Base-by-base conservation (phyloP, 1,140 invertebrate species). In the Polyergus mexicanus region DNA sequence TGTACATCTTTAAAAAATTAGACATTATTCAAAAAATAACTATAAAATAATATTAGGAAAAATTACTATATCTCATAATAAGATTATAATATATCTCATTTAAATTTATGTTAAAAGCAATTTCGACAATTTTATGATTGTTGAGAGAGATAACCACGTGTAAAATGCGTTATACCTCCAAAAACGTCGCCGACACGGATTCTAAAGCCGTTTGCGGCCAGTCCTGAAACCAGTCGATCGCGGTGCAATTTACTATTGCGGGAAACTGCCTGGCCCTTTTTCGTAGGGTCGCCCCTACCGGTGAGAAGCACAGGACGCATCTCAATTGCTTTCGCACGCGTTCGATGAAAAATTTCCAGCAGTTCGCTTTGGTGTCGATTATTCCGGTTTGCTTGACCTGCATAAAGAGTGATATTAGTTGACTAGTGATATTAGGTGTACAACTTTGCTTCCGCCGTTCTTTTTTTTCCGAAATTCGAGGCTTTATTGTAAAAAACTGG, bases 211-310 rank as follows among this genome's bases (percentile, higher is more conserved):
- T 97, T 93, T 97, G 96, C 0, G 99, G 98, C 98, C 99, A 99
- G 95, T 98, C 98, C 93, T 99, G 98, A 94, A 99, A 99, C 98
- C 98, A 99, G 94, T 99, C 97, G 71, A 99, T 99, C 10, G 97
- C 96, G 0, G 98, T 98, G 92, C 98, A 99, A 95, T 98, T 99
- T 10, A 98, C 97, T n/a, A 99, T 95, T 3, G 98, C 98, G 7
- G 99, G 99, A 95, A 99, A 99, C 94, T 99, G 98, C 77, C 98
- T 96, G 13, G 98, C 97, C 86, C 98, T 96, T 41, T 98, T 96
- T 87, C 98, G 95, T 5, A 99, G 95, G 0, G 98, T 99, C 0
- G 96, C 96, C 1, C 98, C 98, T 63, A 84, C 98, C 0, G 98
- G 98, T 1, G 98, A 99, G 94, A 99, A 99, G 92, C 98, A 99